Percentiles rank a stretch among this genome's conserved stretches.
Conservation (phyloP, 2,113 vertebrate species). For the Siniperca chuatsi region DNA sequence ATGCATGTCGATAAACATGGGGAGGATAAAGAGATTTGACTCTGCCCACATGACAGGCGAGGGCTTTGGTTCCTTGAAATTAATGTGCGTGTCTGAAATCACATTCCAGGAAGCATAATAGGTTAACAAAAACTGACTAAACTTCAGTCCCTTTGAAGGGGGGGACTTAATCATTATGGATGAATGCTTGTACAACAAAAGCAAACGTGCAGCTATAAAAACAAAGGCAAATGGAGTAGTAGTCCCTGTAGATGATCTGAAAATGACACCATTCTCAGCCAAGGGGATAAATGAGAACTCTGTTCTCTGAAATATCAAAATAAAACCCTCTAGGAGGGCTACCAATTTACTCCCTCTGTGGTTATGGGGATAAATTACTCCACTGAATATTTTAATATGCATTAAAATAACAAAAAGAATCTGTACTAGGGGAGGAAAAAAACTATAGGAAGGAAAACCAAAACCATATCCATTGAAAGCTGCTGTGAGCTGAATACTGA, state of each 20-base stretch:
- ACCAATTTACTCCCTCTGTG: constrained; percentile 23
- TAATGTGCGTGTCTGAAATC: constrained; percentile 65
- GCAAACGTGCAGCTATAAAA: constrained; percentile 67
- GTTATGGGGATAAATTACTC: constrained; percentile 31
- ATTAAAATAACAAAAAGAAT: constrained; percentile 52
- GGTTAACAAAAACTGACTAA: constrained; percentile 54
- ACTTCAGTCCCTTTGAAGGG: constrained; percentile 67
- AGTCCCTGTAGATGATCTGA: constrained; percentile 31
- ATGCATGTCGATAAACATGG: constrained; percentile 79
- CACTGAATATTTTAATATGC: constrained; percentile 48
- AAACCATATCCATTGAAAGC: constrained; percentile 55
- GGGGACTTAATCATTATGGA: constrained; percentile 59
- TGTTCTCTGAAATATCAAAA: constrained; percentile 44
- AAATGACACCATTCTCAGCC: constrained; percentile 52
- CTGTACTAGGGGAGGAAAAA: background rate
- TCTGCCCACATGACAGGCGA: constrained; percentile 62
- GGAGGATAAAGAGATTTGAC: constrained; percentile 72
- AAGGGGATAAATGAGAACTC: constrained; percentile 41
- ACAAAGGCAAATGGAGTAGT: constrained; percentile 41
- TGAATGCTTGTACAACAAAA: constrained; percentile 64
- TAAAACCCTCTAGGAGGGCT: constrained; percentile 22
- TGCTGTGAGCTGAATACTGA: constrained; percentile 72
- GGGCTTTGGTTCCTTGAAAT: constrained; percentile 64
- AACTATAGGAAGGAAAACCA: constrained; percentile 49
- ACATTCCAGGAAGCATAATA: constrained; percentile 66